Base-by-base conservation (phyloP, 2,888 invertebrate species). In the Erebia palarica region DNA sequence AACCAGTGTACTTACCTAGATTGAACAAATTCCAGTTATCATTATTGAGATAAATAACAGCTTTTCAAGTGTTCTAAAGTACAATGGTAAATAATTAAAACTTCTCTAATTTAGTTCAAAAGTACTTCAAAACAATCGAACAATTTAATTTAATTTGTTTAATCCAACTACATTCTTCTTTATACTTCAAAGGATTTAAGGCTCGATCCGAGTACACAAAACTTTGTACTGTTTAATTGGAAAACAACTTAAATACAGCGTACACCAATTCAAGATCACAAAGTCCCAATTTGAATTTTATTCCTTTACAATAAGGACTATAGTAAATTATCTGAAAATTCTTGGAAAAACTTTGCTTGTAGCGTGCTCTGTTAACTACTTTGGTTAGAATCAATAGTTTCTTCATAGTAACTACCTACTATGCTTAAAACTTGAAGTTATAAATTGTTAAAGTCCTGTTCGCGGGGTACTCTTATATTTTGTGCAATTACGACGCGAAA, bases 61-160 rank as follows among this genome's bases (percentile, higher is more conserved):
- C 8, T 58, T 58, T 58, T 14, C 21, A 58, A 58, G 21, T 5
- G 21, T 13, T 21, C 18, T n/a, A 8, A 9, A 8, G 9, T 10
- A 60, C 59, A 60, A 60, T n/a, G 36, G 27, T n/a, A 60, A 42
- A 10, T 60, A 42, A 60, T 60, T 42, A 60, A 42, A 60, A 60
- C 60, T 60, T 59, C 27, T 36, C 59, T 7, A 51, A 65, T 69
- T 65, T 61, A 49, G 14, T 69, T 11, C 42, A 61, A 58, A 63
- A 42, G 55, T 68, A 64, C 47, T 44, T 64, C 44, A 47, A 69
- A 69, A 47, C 53, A 47, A 69, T 69, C 69, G 59, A 59, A 53
- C 55, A 57, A 60, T 60, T 65, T 18, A 16, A 47, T 68, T 73
- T 64, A 70, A 68, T 71, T 71, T 65, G 65, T 65, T 59, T 68